phyloP scores from a whole-genome alignment of 2,888 invertebrate genomes.

The Zygothrica quintamaculata region DNA sequence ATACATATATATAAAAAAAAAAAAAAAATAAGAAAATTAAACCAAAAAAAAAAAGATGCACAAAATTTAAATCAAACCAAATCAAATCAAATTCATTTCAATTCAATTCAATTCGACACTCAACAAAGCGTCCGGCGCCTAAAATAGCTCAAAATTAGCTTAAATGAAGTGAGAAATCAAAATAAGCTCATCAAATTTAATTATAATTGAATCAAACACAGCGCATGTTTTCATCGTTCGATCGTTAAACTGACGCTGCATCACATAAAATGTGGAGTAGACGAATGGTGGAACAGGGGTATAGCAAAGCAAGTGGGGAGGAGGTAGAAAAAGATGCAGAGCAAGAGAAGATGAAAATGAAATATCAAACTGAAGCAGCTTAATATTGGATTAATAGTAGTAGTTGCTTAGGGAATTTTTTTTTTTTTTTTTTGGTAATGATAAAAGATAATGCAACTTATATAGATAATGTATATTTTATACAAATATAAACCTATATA shows the following conservation, averaged over 20 bases:
- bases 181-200: conserved; percentile 76
- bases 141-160: conserved; percentile 68
- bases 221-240: conserved; percentile 44
- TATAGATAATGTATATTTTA: too few relatives aligned
- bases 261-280: conserved; percentile 45
- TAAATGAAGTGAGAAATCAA: conserved; percentile 78
- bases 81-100: conserved; percentile 56
- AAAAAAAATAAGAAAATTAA: too few relatives aligned
- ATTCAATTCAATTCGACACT: conserved; percentile 38
- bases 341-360: neutral
- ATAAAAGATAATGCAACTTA: too few relatives aligned
- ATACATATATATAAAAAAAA: too few relatives aligned
- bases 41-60: conserved; percentile 17
- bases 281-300: neutral
- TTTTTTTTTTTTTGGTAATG: too few relatives aligned
- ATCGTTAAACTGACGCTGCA: conserved; percentile 76
- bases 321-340: neutral
- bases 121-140: conserved; percentile 58
- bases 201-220: conserved; percentile 60
- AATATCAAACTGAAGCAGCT: neutral
- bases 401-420: too few relatives aligned
- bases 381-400: too few relatives aligned
- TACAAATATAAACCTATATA: too few relatives aligned
- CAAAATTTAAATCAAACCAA: conserved; percentile 18
- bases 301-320: neutral